A percentile compares a stretch with the other conserved stretches of the same genome.
These are phyloP conservation scores for Odontomachus brunneus DNA, from an alignment of 1,140 invertebrate species.

Conservation along the genomic window DNA sequence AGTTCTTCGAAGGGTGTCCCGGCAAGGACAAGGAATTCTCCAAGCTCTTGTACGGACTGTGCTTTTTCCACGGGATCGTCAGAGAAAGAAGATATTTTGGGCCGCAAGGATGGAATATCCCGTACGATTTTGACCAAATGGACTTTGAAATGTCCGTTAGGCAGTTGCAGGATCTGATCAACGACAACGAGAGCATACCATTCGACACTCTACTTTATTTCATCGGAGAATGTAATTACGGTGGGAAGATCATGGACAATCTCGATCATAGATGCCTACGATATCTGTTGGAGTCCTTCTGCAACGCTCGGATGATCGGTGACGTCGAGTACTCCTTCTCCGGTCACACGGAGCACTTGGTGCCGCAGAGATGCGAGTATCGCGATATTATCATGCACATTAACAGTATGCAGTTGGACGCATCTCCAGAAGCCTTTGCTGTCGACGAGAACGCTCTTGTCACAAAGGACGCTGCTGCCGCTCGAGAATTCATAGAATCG, in stretches of 20 bases:
- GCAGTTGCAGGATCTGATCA: slow-evolving; percentile 87
- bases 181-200: slow-evolving; percentile 84
- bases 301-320: slow-evolving; percentile 81
- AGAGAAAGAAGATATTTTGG: slow-evolving; percentile 89
- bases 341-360: slow-evolving; percentile 85
- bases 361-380: slow-evolving; percentile 89
- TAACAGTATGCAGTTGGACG: slow-evolving; percentile 80
- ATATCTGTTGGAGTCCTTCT: slow-evolving; percentile 87
- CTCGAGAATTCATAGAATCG: slow-evolving; percentile 84
- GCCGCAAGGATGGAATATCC: slow-evolving; percentile 89
- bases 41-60: slow-evolving; percentile 88
- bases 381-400: slow-evolving; percentile 89
- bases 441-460: slow-evolving; percentile 88
- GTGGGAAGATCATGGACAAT: slow-evolving; percentile 89
- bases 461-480: slow-evolving; percentile 86
- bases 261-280: slow-evolving; percentile 87
- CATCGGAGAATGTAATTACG: slow-evolving; percentile 90
- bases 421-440: slow-evolving; percentile 88
- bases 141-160: slow-evolving; percentile 89
- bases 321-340: slow-evolving; percentile 74
- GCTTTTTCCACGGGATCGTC: slow-evolving; percentile 90
- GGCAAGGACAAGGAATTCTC: slow-evolving; percentile 85
- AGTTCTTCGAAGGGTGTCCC: slow-evolving; percentile 83
- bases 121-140: slow-evolving; percentile 90
- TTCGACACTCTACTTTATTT: slow-evolving; percentile 88